These are phyloP conservation scores for Streblospio benedicti DNA, from an alignment of 1,140 invertebrate genomes.

Conservation along the genomic window DNA sequence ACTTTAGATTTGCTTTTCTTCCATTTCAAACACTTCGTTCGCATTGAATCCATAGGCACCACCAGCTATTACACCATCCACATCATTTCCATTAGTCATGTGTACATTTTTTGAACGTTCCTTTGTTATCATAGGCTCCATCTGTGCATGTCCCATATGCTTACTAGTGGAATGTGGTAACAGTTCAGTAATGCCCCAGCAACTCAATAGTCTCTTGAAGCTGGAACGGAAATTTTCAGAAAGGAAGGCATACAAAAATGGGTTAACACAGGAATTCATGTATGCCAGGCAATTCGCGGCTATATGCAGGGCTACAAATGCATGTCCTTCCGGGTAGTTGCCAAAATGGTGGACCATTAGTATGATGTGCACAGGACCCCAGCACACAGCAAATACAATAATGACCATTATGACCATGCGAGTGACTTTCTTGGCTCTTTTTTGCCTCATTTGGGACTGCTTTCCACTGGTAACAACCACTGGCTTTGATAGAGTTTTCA, in stretches of 20 bases:
- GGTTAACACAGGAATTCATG: slow-evolving; percentile 89
- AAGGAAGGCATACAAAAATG: slow-evolving; percentile 87
- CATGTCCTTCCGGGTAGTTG: slow-evolving; percentile 41
- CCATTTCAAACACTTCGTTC: too few relatives aligned
- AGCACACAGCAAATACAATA: slow-evolving; percentile 86
- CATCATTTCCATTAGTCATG: too few relatives aligned
- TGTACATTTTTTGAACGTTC: too few relatives aligned
- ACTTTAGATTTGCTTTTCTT: too few relatives aligned
- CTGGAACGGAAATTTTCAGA: slow-evolving; percentile 79
- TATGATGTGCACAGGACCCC: slow-evolving; percentile 79
- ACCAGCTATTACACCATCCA: too few relatives aligned
- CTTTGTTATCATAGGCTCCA: too few relatives aligned
- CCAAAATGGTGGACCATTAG: slow-evolving; percentile 46
- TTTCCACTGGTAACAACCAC: slow-evolving; percentile 59
- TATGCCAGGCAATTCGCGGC: slow-evolving; percentile 82
- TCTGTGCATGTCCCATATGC: too few relatives aligned
- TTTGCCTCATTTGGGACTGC: slow-evolving; percentile 64
- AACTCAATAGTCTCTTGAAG: slow-evolving; percentile 59
- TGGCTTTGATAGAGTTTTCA: slow-evolving; percentile 79
- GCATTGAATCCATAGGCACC: too few relatives aligned
- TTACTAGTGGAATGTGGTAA: too few relatives aligned
- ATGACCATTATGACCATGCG: slow-evolving; percentile 88
- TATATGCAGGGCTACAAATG: slow-evolving; percentile 65
- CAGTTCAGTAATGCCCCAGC: slow-evolving; percentile 21
- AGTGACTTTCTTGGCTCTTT: slow-evolving; percentile 84